Percentiles rank a stretch among this genome's conserved stretches.
Conservation (phyloP, 2,888 invertebrate species). For the Liodrosophila aerea region DNA sequence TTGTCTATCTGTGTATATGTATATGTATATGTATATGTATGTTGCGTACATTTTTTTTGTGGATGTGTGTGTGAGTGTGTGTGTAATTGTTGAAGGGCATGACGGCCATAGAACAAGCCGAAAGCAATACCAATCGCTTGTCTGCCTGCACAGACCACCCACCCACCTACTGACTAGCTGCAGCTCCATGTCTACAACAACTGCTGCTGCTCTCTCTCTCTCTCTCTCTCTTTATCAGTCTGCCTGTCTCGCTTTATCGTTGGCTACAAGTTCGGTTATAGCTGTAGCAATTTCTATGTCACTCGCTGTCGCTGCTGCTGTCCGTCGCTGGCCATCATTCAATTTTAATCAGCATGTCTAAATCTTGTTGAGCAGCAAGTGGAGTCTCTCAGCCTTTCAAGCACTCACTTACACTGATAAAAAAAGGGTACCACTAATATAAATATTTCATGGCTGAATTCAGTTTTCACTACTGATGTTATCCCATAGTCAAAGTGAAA, state of each 20-base stretch:
- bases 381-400: background rate
- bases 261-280: slow-evolving; percentile 1
- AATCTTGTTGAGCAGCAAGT: slow-evolving; percentile 34
- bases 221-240: background rate
- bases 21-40: background rate
- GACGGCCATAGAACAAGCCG: slow-evolving; percentile 39
- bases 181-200: background rate
- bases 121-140: slow-evolving; percentile 40
- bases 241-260: background rate
- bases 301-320: slow-evolving; percentile 35
- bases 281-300: slow-evolving; percentile 50
- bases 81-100: slow-evolving; percentile 57
- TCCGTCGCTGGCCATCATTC: slow-evolving; percentile 59
- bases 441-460: no score
- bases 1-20: slow-evolving; percentile 12
- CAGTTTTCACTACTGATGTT: no score
- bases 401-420: slow-evolving; percentile 15
- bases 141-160: no score
- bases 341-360: slow-evolving; percentile 70
- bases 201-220: background rate
- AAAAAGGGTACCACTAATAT: no score
- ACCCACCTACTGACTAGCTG: no score
- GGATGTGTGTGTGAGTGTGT: slow-evolving; percentile 17
- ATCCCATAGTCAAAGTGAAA: no score
- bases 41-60: background rate